phyloP scores from a whole-genome alignment of 2,888 invertebrate genomes.

The Falcaria lacertinaria region DNA sequence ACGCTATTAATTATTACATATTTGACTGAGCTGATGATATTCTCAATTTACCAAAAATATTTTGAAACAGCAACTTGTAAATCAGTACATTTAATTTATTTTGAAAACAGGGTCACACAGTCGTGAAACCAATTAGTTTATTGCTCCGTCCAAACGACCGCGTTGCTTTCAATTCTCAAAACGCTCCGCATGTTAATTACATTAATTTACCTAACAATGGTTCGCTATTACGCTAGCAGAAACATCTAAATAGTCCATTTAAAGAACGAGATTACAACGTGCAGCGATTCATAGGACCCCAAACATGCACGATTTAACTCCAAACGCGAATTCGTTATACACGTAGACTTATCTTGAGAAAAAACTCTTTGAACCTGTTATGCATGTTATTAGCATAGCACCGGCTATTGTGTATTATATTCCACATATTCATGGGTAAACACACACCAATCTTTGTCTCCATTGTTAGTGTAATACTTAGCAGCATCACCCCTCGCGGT shows the following conservation, averaged over 20 bases:
- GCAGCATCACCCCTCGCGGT: conserved; percentile 71
- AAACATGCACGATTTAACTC: conserved; percentile 74
- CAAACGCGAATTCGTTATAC: conserved; percentile 79
- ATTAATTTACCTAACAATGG: conserved; percentile 67
- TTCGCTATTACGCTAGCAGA: conserved; percentile 50
- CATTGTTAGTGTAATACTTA: conserved; percentile 73
- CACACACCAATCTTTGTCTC: conserved; percentile 72
- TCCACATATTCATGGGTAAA: conserved; percentile 77
- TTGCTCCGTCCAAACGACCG: conserved; percentile 23
- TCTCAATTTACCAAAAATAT: background rate
- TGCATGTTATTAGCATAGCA: conserved; percentile 66
- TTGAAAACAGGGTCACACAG: conserved; percentile 5
- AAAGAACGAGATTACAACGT: conserved; percentile 60
- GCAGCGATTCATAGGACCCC: conserved; percentile 36
- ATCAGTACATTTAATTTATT: background rate
- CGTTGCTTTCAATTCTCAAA: conserved; percentile 24
- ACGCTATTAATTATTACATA: background rate
- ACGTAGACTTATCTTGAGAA: conserved; percentile 73
- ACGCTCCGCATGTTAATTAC: conserved; percentile 50
- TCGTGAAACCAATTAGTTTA: conserved; percentile 6
- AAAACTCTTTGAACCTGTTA: conserved; percentile 71
- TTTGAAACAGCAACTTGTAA: background rate
- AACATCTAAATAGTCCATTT: conserved; percentile 72
- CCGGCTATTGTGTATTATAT: conserved; percentile 65
- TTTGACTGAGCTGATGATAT: background rate